phyloP scores from a whole-genome alignment of 2,113 vertebrate species.

The Condylura cristata region DNA sequence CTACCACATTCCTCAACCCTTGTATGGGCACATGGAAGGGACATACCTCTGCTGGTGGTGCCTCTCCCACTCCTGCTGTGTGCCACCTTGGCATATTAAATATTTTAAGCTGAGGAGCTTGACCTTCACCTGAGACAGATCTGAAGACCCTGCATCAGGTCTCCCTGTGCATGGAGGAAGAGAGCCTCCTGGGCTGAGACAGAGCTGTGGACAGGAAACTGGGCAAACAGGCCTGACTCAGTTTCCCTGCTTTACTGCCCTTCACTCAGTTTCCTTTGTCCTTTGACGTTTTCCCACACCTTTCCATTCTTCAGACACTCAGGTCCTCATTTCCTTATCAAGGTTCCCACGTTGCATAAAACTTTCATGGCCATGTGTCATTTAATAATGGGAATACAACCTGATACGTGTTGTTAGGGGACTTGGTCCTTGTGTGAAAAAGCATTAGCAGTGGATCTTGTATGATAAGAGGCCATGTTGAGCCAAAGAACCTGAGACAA shows the following conservation, averaged over 20 bases:
- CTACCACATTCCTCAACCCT: neutral
- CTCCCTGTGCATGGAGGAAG: neutral
- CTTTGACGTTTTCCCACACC: neutral
- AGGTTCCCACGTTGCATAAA: neutral
- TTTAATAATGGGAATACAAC: no score
- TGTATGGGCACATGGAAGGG: neutral
- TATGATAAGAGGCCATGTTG: no score
- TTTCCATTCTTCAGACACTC: no score
- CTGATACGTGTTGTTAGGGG: no score
- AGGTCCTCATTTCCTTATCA: neutral
- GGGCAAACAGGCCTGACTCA: neutral
- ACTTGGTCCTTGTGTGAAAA: no score
- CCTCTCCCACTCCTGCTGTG: neutral
- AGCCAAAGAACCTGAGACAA: no score
- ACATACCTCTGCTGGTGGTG: neutral
- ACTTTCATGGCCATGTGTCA: neutral
- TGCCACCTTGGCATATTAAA: neutral
- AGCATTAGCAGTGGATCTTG: no score
- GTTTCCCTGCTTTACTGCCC: neutral
- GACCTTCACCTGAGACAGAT: neutral
- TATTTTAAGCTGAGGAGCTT: neutral
- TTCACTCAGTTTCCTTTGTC: neutral
- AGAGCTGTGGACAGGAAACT: neutral
- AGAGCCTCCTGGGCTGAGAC: neutral
- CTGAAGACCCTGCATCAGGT: neutral